A percentile compares a stretch with the other conserved stretches of the same genome.
Evolutionary conservation across 2,113 vertebrate species (phyloP).

Genomic region (Tonatia bakeri): DNA sequence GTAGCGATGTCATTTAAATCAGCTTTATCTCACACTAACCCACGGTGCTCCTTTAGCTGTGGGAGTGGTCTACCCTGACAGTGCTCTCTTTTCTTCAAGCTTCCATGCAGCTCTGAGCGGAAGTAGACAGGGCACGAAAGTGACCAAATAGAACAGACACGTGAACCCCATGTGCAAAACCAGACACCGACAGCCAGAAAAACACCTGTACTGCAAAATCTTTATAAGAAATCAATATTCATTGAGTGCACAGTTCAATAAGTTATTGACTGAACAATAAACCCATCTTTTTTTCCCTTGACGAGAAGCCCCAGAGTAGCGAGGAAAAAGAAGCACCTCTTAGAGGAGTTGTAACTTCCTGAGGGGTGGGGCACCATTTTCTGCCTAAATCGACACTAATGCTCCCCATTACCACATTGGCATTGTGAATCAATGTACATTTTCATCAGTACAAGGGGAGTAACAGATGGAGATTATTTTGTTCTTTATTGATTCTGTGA

Average conservation of each 20-base stretch:
- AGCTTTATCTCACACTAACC: slow-evolving; percentile 35
- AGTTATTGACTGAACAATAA: slow-evolving; percentile 29
- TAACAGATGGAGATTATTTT: background rate
- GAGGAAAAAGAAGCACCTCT: background rate
- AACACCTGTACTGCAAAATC: background rate
- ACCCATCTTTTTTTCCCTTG: background rate
- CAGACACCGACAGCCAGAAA: background rate
- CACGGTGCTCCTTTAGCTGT: slow-evolving; percentile 24
- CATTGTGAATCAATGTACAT: background rate
- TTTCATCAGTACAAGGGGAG: background rate
- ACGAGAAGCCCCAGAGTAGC: background rate
- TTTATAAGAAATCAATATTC: slow-evolving; percentile 34
- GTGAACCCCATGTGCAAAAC: slow-evolving; percentile 10
- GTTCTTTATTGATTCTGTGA: background rate
- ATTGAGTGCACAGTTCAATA: background rate
- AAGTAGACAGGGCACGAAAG: slow-evolving; percentile 18
- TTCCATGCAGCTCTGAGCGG: background rate
- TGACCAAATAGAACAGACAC: background rate
- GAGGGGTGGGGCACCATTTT: background rate
- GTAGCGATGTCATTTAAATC: background rate
- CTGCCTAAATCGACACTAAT: background rate
- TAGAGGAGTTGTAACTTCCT: background rate
- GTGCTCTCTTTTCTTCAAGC: background rate
- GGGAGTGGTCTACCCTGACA: background rate
- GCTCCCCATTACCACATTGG: background rate